Base-by-base conservation (phyloP, 2,888 invertebrate genomes). In the Argyresthia albistria region DNA sequence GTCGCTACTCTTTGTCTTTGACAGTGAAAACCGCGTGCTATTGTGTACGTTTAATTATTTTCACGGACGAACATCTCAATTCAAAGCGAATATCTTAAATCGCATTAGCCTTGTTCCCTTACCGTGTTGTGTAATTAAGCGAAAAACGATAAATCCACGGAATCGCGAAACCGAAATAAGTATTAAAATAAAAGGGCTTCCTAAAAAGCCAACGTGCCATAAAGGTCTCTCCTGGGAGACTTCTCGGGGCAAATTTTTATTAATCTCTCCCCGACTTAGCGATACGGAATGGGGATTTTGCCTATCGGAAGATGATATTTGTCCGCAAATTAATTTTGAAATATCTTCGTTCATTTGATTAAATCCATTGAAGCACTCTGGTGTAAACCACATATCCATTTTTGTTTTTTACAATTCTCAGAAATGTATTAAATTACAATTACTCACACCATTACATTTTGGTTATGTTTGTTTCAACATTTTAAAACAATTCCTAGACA, bases 171-270 rank as follows among this genome's bases (percentile, higher is more conserved):
- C 55, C 53, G 53, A 53, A 76, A 78, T 76, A 77, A 76, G 75
- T 79, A 80, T 78, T 76, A 75, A 79, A 78, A 77, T 77, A 78
- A 81, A 81, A 79, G 73, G 73, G 66, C 66, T 69, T 74, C 77
- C 72, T 80, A 77, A 80, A 81, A 79, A 77, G 71, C 74, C 75
- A 76, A 73, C 76, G 76, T 73, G 77, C 76, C 73, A 73, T 80
- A 80, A 81, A 81, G 74, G 73, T 72, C 73, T 69, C 70, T 77
- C 77, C 75, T 75, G 63, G 59, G 70, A 63, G 76, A 73, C 67
- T 75, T 72, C 64, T 67, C 70, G 69, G 70, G 70, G 69, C 66
- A 76, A 78, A 76, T 77, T 80, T 80, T 80, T 83, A 80, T 81
- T 80, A 81, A 83, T 79, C 78, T 77, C 70, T 66, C 66, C 69